phyloP scores from a whole-genome alignment of 2,113 vertebrate genomes.

The Seriola quinqueradiata region DNA sequence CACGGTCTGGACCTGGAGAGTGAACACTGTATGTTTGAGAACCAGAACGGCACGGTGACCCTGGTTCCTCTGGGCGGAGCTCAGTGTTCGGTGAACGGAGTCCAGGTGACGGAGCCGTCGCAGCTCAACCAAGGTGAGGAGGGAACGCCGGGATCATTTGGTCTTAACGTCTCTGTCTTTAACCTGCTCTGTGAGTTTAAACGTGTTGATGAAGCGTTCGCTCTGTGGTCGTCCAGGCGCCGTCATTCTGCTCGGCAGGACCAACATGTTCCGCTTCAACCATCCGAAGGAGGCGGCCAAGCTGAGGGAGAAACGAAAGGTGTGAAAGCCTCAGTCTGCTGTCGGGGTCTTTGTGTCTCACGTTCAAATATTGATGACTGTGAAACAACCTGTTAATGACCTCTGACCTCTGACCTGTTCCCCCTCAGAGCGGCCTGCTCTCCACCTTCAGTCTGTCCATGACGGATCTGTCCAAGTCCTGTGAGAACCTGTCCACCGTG shows the following conservation, averaged over 20 bases:
- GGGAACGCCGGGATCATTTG: background rate
- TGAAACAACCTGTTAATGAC: background rate
- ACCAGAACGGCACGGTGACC: slow-evolving; percentile 88
- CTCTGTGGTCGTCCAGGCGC: slow-evolving; percentile 85
- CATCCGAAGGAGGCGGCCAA: slow-evolving; percentile 98
- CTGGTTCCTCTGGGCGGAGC: slow-evolving; percentile 89
- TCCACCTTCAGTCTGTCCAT: slow-evolving; percentile 96
- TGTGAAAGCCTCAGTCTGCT: background rate
- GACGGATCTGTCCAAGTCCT: slow-evolving; percentile 96
- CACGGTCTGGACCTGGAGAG: slow-evolving; percentile 96
- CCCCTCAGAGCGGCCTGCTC: slow-evolving; percentile 83
- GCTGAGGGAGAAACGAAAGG: slow-evolving; percentile 96
- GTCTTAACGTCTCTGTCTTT: no score
- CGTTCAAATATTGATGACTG: no score
- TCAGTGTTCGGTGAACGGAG: slow-evolving; percentile 94
- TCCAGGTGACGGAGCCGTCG: slow-evolving; percentile 86
- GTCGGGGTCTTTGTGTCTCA: no score
- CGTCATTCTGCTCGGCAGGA: slow-evolving; percentile 95
- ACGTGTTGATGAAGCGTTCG: no score
- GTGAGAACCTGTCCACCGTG: slow-evolving; percentile 95
- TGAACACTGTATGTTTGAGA: slow-evolving; percentile 96
- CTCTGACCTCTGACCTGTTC: background rate
- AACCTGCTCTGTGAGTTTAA: no score
- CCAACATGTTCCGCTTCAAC: slow-evolving; percentile 99
- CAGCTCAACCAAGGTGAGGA: slow-evolving; percentile 93